Evolutionary conservation across 2,797 vertebrate genomes (phyloP).

Genomic region (Muscicapa striata): DNA sequence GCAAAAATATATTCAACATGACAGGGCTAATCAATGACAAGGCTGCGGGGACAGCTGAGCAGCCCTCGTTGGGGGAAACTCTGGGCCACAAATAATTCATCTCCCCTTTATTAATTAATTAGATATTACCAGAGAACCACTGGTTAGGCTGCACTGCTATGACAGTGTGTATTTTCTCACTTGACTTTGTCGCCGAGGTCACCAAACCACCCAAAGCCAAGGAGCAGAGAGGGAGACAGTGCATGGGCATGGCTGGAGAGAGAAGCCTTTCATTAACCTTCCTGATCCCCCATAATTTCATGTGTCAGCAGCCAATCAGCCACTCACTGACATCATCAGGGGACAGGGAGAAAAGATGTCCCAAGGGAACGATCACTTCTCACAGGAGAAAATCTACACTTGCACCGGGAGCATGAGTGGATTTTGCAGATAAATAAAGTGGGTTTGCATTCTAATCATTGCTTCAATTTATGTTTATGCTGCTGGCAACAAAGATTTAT

Average conservation of each 20-base stretch:
- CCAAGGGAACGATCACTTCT: conserved; percentile 72
- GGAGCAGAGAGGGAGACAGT: conserved; percentile 32
- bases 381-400: conserved; percentile 65
- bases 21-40: conserved; percentile 48
- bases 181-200: conserved; percentile 61
- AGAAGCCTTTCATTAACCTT: conserved; percentile 80
- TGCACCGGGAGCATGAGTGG: neutral
- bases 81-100: conserved; percentile 42
- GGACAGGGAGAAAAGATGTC: conserved; percentile 61
- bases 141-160: conserved; percentile 35
- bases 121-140: conserved; percentile 37
- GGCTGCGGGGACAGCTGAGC: neutral
- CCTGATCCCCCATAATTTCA: conserved; percentile 76
- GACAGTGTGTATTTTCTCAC: conserved; percentile 36
- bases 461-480: conserved; percentile 62
- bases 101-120: conserved; percentile 61
- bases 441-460: neutral
- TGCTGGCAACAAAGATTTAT: conserved; percentile 61
- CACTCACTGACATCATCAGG: conserved; percentile 77
- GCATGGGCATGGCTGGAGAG: conserved; percentile 55
- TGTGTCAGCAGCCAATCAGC: conserved; percentile 77
- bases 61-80: neutral
- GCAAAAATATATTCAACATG: conserved; percentile 31
- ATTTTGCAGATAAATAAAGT: conserved; percentile 44
- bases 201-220: conserved; percentile 53